A percentile compares a stretch with the other conserved stretches of the same genome.
Conservation (phyloP, 2,797 vertebrate species). For the Onychomys torridus region DNA sequence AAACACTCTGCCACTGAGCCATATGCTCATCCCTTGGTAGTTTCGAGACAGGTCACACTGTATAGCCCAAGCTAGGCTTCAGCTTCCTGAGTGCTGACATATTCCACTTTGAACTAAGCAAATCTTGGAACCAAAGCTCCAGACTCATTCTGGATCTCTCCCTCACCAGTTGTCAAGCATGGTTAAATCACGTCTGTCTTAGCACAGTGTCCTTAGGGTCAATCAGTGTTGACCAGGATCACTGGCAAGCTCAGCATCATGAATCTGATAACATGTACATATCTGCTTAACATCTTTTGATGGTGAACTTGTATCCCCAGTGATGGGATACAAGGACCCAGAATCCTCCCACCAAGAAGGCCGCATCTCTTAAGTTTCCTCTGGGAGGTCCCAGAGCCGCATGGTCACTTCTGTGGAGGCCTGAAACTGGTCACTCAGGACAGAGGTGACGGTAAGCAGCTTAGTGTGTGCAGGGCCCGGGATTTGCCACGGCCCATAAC, state of each 20-base stretch:
- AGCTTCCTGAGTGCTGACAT: neutral
- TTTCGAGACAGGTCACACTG: neutral
- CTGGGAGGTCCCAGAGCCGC: neutral
- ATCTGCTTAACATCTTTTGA: neutral
- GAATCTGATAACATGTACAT: neutral
- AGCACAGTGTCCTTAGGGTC: neutral
- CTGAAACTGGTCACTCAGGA: neutral
- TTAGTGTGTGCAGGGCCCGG: accelerated
- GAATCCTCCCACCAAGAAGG: neutral
- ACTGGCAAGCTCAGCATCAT: neutral
- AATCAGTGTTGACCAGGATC: neutral
- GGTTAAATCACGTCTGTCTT: neutral
- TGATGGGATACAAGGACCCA: neutral
- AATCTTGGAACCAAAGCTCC: neutral
- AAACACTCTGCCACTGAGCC: neutral
- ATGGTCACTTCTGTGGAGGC: neutral
- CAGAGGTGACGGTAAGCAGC: neutral
- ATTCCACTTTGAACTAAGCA: neutral
- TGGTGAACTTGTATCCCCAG: neutral
- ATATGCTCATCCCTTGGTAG: neutral
- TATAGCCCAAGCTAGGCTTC: neutral
- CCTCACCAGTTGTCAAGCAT: neutral
- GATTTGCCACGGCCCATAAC: neutral
- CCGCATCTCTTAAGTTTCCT: neutral
- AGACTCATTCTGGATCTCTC: neutral